Conservation (phyloP, 2,888 invertebrate genomes). For the Drosophila subquinaria region DNA sequence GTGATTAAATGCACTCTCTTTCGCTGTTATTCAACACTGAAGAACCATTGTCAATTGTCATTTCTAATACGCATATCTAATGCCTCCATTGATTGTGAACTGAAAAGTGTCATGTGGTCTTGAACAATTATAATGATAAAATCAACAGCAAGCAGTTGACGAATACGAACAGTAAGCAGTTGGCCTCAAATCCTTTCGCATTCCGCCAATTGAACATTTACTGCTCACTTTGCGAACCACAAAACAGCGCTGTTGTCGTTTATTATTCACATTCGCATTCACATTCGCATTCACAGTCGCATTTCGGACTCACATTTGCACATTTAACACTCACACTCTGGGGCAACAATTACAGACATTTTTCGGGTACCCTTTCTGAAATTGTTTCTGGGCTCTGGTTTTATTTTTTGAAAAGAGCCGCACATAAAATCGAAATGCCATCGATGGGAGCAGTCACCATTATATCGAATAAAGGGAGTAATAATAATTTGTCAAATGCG, state of each 20-base stretch:
- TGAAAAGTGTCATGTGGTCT: constrained; percentile 15
- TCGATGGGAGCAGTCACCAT: constrained; percentile 49
- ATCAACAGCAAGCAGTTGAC: constrained; percentile 22
- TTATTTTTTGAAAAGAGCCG: constrained; percentile 19
- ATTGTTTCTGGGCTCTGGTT: constrained; percentile 49
- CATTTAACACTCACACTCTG: constrained; percentile 31
- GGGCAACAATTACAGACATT: constrained; percentile 38
- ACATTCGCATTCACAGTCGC: constrained; percentile 1
- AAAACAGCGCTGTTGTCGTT: constrained; percentile 41
- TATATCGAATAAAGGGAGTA: constrained; percentile 45
- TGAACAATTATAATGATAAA: constrained; percentile 29
- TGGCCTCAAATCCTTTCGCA: constrained; percentile 30
- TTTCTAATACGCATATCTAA: background rate
- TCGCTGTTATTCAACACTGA: background rate
- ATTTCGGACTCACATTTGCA: constrained; percentile 9
- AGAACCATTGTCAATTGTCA: background rate
- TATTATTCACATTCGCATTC: constrained; percentile 28
- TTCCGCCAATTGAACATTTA: constrained; percentile 30
- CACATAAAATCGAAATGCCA: constrained; percentile 60
- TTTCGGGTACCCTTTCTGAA: constrained; percentile 44
- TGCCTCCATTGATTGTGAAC: background rate
- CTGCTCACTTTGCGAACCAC: constrained; percentile 39
- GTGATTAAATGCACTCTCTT: too few relatives aligned
- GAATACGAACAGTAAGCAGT: constrained; percentile 14
- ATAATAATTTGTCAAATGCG: constrained; percentile 72